Base-by-base conservation (phyloP, 2,888 invertebrate genomes). In the Synergus umbraculus region DNA sequence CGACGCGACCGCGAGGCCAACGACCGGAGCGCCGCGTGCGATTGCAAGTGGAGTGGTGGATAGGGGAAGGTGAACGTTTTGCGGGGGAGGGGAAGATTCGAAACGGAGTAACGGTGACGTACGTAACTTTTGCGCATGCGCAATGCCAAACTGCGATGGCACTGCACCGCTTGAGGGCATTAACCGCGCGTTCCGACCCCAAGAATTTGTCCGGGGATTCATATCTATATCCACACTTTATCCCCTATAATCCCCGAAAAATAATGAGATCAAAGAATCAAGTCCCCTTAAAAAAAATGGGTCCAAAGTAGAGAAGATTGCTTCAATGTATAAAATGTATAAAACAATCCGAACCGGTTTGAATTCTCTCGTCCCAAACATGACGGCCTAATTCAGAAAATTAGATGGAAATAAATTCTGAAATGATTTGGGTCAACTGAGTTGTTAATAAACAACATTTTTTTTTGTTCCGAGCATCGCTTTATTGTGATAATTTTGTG, bases 91-190 rank as follows among this genome's bases (percentile, higher is more conserved):
- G 83, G 85, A 84, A 83, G 84, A 85, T 87, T 86, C 88, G 88
- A 89, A 90, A 91, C 89, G 87, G 88, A 89, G 89, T 91, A 92
- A 92, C 92, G 92, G 91, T 91, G 91, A 91, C 92, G 91, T 91
- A 90, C 88, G 89, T 90, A 90, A 83, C 82, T 88, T 85, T 85
- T 85, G 88, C 89, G 88, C 89, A 87, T 84, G 88, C 90, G 86
- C 87, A 79, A 76, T 80, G 78, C 80, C 84, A 84, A 81, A 83
- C 83, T 83, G 84, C 83, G 82, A 86, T 82, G 83, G 80, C 86
- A 85, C 84, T 78, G 85, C 86, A 83, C 82, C 85, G 86, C 88
- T 84, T 85, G 91, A 86, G 91, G 90, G 91, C 91, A 91, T 91
- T 91, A 90, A 91, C 91, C 91, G 91, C 87, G 85, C 86, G 87